A percentile compares a stretch with the other conserved stretches of the same genome.
Conservation (phyloP, 2,113 vertebrate genomes). For the Phrynosoma platyrhinos region DNA sequence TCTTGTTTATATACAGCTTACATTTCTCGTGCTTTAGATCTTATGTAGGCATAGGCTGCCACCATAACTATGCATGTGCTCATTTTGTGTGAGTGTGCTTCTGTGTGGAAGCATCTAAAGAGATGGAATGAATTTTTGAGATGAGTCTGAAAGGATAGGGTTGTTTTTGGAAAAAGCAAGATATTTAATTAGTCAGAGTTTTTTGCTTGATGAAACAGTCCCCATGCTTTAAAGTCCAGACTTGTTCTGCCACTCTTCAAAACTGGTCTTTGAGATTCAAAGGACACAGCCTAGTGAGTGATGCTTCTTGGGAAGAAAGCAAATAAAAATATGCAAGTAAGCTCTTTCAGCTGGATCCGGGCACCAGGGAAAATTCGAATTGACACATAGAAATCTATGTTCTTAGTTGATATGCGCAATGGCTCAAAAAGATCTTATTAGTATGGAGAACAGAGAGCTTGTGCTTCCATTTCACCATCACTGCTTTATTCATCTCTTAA, state of each 20-base stretch:
- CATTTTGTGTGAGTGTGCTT: background rate
- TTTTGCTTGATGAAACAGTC: background rate
- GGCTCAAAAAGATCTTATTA: constrained; percentile 11
- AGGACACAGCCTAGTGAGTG: background rate
- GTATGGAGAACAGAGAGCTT: background rate
- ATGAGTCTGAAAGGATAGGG: background rate
- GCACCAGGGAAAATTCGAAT: constrained; percentile 11
- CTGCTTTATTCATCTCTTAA: constrained; percentile 22
- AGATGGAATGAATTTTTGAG: background rate
- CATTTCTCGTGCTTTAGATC: background rate
- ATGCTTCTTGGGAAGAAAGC: constrained; percentile 10
- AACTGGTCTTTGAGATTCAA: constrained; percentile 5
- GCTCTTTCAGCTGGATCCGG: constrained; percentile 1
- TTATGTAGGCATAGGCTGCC: background rate
- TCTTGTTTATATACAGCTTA: background rate
- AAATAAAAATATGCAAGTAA: constrained; percentile 11
- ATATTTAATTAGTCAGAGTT: background rate
- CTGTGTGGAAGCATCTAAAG: background rate
- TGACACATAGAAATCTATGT: background rate
- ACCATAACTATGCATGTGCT: background rate
- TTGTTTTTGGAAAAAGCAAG: background rate
- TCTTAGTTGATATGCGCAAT: constrained; percentile 17
- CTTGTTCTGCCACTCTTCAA: constrained; percentile 30
- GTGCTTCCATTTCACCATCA: background rate
- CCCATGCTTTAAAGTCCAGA: background rate